These are phyloP conservation scores for Furnarius figulus DNA, from an alignment of 2,113 vertebrate genomes.

Conservation along the genomic window DNA sequence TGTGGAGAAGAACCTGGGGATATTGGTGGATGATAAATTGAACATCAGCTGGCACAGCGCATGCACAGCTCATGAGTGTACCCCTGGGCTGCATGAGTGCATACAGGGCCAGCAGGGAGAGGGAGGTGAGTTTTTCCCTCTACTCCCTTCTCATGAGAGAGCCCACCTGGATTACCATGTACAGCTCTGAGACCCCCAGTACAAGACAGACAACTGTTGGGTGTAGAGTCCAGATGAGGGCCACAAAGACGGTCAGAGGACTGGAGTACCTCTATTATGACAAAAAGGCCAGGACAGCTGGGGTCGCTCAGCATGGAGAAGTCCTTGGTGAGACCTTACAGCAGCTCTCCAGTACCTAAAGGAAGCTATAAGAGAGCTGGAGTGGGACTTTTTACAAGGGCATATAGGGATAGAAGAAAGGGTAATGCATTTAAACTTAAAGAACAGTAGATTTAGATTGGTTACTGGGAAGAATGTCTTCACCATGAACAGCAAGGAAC, in stretches of 20 bases:
- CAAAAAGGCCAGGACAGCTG: background rate
- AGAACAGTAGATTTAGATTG: background rate
- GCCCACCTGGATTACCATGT: background rate
- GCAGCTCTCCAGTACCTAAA: background rate
- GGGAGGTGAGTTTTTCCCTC: background rate
- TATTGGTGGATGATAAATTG: background rate
- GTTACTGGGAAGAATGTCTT: background rate
- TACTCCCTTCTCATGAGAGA: background rate
- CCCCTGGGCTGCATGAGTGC: background rate
- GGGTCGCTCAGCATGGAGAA: background rate
- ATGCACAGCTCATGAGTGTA: background rate
- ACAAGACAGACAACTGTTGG: background rate
- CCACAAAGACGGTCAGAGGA: background rate
- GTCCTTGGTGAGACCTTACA: background rate
- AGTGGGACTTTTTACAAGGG: background rate
- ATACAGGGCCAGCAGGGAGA: background rate
- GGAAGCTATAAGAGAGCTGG: background rate
- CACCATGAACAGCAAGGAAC: background rate
- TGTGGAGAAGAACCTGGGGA: rapidly evolving
- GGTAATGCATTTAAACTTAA: background rate
- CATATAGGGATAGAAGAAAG: background rate
- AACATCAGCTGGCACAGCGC: rapidly evolving
- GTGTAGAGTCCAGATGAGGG: background rate
- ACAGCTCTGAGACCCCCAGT: background rate
- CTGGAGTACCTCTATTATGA: background rate